Conservation (phyloP, 1,140 invertebrate genomes). For the Aradophagus sp. region DNA sequence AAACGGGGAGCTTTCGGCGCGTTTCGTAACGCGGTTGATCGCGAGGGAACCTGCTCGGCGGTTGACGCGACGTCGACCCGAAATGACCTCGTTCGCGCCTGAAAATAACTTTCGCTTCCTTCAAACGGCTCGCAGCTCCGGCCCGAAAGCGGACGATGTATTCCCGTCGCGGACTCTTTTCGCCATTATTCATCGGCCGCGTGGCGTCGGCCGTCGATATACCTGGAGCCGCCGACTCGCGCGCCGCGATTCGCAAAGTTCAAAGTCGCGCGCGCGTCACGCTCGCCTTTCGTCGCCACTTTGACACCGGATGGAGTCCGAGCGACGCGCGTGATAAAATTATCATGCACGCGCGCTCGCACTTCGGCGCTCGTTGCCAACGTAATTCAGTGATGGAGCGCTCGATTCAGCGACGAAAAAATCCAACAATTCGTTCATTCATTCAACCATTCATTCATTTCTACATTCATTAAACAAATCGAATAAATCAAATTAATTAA, state of each 20-base stretch:
- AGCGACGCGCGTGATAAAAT: not conserved
- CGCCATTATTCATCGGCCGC: slow-evolving; percentile 50
- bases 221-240: no score
- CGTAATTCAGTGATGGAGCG: no score
- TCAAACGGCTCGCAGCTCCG: slow-evolving; percentile 24
- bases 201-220: slow-evolving; percentile 45
- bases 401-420: no score
- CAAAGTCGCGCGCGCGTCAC: slow-evolving; percentile 32
- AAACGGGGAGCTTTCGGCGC: slow-evolving; percentile 4
- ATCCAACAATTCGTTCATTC: no score
- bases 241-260: slow-evolving; percentile 19
- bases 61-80: slow-evolving; percentile 52
- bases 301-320: not conserved
- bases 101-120: slow-evolving; percentile 63
- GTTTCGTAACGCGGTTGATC: slow-evolving; percentile 37
- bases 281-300: slow-evolving; percentile 5
- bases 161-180: slow-evolving; percentile 50
- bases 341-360: not conserved
- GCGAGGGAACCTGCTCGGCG: slow-evolving; percentile 43
- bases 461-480: no score
- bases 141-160: slow-evolving; percentile 39
- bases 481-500: no score
- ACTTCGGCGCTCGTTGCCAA: not conserved
- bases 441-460: no score
- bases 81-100: slow-evolving; percentile 65